These are phyloP conservation scores for Xenotilapia caudafasciata DNA, from an alignment of 2,113 vertebrate species.

Conservation along the genomic window DNA sequence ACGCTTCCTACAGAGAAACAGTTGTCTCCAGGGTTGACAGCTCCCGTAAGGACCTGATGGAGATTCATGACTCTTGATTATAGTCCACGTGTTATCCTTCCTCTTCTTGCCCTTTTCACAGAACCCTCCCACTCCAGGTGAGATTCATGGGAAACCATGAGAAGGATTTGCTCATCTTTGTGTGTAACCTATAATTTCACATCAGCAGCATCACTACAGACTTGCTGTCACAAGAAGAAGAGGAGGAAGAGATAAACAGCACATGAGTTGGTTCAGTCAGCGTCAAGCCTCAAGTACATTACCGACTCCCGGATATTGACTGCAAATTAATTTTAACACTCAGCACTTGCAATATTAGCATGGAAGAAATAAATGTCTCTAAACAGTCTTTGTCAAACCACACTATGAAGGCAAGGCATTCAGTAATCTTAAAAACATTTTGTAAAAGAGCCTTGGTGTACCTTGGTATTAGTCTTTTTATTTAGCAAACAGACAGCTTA, in stretches of 20 bases:
- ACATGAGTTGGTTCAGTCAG: not conserved
- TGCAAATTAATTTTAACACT: not conserved
- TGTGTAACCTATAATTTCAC: not conserved
- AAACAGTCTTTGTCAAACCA: not conserved
- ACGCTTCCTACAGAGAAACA: slow-evolving; percentile 90
- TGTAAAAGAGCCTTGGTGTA: not conserved
- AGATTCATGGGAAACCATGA: slow-evolving; percentile 32
- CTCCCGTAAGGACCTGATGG: slow-evolving; percentile 94
- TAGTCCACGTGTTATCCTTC: not conserved
- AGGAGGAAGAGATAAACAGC: not conserved
- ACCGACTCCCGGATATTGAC: not conserved
- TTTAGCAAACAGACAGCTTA: not conserved
- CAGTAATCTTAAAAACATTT: not conserved
- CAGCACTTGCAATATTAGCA: not conserved
- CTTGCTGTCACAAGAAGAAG: not conserved
- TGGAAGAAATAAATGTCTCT: not conserved
- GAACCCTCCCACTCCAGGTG: slow-evolving; percentile 22
- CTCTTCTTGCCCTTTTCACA: slow-evolving; percentile 21
- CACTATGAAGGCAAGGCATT: not conserved
- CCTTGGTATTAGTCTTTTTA: not conserved
- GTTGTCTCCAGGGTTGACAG: slow-evolving; percentile 92
- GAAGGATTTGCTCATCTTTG: slow-evolving; percentile 32
- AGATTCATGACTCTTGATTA: slow-evolving; percentile 81
- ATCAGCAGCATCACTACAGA: not conserved
- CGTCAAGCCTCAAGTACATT: not conserved